A percentile compares a stretch with the other conserved stretches of the same genome.
phyloP scores from a whole-genome alignment of 2,888 invertebrate species.

The Habrosyne pyritoides region DNA sequence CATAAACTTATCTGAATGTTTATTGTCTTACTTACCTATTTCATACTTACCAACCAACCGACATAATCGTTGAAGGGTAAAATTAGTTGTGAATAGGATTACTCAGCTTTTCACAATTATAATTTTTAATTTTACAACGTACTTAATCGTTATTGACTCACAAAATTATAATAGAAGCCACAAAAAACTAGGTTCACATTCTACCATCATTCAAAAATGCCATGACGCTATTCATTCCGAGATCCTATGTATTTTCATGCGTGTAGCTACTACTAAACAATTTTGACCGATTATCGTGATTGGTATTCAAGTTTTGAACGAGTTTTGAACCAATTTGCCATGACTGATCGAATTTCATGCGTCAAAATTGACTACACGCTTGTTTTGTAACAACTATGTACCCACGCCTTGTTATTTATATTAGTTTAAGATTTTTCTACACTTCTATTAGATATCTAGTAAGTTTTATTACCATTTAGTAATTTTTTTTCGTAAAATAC shows the following conservation, averaged over 20 bases:
- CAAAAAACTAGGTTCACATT: neutral
- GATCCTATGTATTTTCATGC: constrained; percentile 2
- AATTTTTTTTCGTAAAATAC: too few relatives aligned
- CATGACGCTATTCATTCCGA: neutral
- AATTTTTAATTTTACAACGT: too few relatives aligned
- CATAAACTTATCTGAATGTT: too few relatives aligned
- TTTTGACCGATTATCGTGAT: constrained; percentile 31
- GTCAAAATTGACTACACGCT: constrained; percentile 34
- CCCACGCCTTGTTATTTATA: constrained; percentile 2
- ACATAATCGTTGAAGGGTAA: neutral
- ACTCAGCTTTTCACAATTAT: too few relatives aligned
- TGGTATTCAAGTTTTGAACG: constrained; percentile 25
- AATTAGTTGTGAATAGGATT: too few relatives aligned
- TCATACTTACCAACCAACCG: neutral
- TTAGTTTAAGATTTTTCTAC: neutral
- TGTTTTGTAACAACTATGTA: constrained; percentile 28
- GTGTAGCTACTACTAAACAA: constrained; percentile 22
- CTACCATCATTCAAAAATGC: neutral
- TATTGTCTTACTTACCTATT: too few relatives aligned
- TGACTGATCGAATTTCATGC: constrained; percentile 48
- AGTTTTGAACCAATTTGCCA: constrained; percentile 40
- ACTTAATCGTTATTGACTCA: too few relatives aligned
- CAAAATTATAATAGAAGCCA: too few relatives aligned
- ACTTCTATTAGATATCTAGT: neutral
- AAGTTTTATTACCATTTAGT: too few relatives aligned